Evolutionary conservation across 1,140 invertebrate species (phyloP), one percentile per base, ranked within the genome.

Genomic region (Papilio polyxenes): DNA sequence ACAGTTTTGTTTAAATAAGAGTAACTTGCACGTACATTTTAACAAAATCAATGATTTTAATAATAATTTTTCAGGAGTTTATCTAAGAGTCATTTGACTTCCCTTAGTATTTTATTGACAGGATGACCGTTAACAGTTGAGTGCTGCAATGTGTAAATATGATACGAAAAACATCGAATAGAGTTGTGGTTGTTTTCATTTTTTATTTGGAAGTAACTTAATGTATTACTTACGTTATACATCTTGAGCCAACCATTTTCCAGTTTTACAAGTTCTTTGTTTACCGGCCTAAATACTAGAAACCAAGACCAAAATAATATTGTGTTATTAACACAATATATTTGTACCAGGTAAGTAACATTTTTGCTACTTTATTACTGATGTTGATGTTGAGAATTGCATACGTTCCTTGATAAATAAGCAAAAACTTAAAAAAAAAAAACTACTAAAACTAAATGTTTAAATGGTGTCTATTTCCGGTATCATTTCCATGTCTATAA

Each of bases 221-320:
- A 37, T 72, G 31, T 2, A 5, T 37, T 40, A 72, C 65, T 72
- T 72, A 72, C 65, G 3, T 72, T 37, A 72, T 37, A 72, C 1
- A 72, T 72, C 65, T 72, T 37, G 65, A 40, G 11, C 37, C 37
- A 72, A 72, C 5, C 65, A 72, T 37, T 40, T 15, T 13, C 11
- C 5, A 72, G 23, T 65, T 65, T 65, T 31, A 23, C 10, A 65
- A 31, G 10, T 65, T 65, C 10, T 23, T 65, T 65, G 23, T 31
- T 37, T 31, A 13, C 10, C n/a, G 31, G 23, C 11, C 23, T 9
- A n/a, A 20, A 17, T 59, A 78, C 37, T 31, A 23, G 31, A 76
- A 59, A 76, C 69, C 56, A 23, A 82, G 51, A 77, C 17, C n/a
- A n/a, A 59, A 59, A 59, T 8, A 59, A 8, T 8, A n/a, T 59